These are phyloP conservation scores for Phalloptychus januarius DNA, from an alignment of 2,797 vertebrate species.

Conservation along the genomic window DNA sequence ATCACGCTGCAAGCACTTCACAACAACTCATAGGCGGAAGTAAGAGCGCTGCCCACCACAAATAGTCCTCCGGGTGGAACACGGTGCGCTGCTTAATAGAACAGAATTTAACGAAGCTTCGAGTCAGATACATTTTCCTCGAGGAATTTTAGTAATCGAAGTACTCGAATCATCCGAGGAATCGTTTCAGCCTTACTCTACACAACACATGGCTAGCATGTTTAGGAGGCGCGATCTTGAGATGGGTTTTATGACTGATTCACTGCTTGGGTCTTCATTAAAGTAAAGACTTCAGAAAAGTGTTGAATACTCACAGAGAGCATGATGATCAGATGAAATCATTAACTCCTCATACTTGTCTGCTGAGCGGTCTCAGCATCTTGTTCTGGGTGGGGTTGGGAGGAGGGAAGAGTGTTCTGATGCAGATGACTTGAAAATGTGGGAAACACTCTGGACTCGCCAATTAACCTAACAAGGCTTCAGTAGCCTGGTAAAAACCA, in stretches of 20 bases:
- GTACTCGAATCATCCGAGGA: too few species aligned
- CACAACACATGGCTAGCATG: conserved; percentile 47
- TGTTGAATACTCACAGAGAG: not conserved
- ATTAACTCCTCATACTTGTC: not conserved
- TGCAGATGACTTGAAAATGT: not conserved
- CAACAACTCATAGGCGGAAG: too few species aligned
- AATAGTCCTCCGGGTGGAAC: too few species aligned
- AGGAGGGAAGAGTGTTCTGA: not conserved
- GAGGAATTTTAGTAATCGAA: too few species aligned
- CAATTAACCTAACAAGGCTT: not conserved
- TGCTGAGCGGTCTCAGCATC: not conserved
- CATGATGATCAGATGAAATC: not conserved
- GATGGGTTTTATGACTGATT: not conserved
- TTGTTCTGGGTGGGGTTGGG: not conserved
- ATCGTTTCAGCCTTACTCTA: too few species aligned
- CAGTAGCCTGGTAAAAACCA: too few species aligned
- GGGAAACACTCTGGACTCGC: not conserved
- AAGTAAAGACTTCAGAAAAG: not conserved
- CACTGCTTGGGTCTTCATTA: not conserved
- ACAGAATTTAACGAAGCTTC: too few species aligned
- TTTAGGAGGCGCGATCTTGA: conserved; percentile 18
- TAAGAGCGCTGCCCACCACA: too few species aligned
- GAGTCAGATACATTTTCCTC: too few species aligned
- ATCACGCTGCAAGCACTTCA: too few species aligned
- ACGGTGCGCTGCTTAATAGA: too few species aligned